Percentiles rank a stretch among this genome's conserved stretches.
phyloP scores from a whole-genome alignment of 2,113 vertebrate genomes.

The Athene noctua region DNA sequence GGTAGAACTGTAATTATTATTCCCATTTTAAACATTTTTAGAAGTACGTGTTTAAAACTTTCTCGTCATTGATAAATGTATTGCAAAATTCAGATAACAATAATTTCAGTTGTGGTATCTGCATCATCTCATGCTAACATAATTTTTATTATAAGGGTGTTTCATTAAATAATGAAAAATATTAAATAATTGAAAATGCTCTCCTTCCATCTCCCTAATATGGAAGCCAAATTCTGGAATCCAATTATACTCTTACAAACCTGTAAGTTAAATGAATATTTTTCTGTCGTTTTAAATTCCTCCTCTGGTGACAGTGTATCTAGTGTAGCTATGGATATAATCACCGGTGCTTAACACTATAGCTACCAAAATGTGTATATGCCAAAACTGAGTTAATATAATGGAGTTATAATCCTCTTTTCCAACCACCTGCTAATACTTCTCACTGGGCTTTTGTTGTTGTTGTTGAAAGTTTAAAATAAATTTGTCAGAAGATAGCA shows the following conservation, averaged over 20 bases:
- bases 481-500: background rate
- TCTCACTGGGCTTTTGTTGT: background rate
- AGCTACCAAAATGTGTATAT: background rate
- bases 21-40: background rate
- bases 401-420: background rate
- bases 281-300: background rate
- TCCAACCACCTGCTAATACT: background rate
- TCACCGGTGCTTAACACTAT: background rate
- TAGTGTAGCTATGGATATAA: background rate
- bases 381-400: background rate
- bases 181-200: background rate
- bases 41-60: background rate
- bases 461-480: background rate
- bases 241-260: background rate
- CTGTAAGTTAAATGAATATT: background rate
- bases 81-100: background rate
- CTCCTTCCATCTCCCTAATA: background rate
- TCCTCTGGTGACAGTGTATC: background rate
- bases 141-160: background rate
- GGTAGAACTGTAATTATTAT: background rate
- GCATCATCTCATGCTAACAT: background rate
- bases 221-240: constrained; percentile 12
- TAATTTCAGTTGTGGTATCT: background rate
- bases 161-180: background rate
- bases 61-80: background rate